phyloP scores from a whole-genome alignment of 2,888 invertebrate species.

The Emmelina monodactyla region DNA sequence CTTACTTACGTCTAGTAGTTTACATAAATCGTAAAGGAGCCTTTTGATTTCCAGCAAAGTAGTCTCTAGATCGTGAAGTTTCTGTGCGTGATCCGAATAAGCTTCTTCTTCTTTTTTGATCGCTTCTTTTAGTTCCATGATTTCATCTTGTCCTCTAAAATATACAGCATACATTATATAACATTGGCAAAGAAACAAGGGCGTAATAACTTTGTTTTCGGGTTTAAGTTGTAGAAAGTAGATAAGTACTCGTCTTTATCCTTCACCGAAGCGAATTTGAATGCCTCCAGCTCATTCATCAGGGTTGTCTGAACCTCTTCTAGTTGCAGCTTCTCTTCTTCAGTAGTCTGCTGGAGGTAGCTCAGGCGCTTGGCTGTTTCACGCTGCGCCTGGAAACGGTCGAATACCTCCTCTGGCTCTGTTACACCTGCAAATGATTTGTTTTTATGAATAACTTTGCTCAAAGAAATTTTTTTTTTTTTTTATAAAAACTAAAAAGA shows the following conservation, averaged over 20 bases:
- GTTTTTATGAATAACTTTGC: too few relatives aligned
- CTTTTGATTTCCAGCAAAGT: conserved; percentile 51
- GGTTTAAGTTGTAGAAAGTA: too few relatives aligned
- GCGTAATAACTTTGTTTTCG: neutral
- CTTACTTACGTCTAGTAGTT: conserved; percentile 44
- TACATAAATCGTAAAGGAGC: conserved; percentile 49
- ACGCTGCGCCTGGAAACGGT: conserved; percentile 76
- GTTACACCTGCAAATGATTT: conserved; percentile 69
- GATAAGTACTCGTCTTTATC: conserved; percentile 82
- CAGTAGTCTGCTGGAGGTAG: conserved; percentile 74
- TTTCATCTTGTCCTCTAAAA: conserved; percentile 74
- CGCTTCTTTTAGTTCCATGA: conserved; percentile 68
- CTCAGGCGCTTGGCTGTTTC: conserved; percentile 75
- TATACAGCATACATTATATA: neutral
- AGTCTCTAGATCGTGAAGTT: conserved; percentile 40
- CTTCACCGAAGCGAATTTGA: conserved; percentile 81
- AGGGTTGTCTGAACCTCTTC: conserved; percentile 73
- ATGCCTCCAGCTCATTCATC: conserved; percentile 74
- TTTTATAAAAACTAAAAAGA: too few relatives aligned
- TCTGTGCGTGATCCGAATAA: conserved; percentile 28
- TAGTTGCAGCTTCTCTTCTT: conserved; percentile 75
- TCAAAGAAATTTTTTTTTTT: too few relatives aligned
- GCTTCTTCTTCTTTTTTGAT: conserved; percentile 58
- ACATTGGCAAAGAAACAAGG: neutral
- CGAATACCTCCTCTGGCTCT: conserved; percentile 76